phyloP scores from a whole-genome alignment of 2,888 invertebrate genomes.

The Villa cingulata region DNA sequence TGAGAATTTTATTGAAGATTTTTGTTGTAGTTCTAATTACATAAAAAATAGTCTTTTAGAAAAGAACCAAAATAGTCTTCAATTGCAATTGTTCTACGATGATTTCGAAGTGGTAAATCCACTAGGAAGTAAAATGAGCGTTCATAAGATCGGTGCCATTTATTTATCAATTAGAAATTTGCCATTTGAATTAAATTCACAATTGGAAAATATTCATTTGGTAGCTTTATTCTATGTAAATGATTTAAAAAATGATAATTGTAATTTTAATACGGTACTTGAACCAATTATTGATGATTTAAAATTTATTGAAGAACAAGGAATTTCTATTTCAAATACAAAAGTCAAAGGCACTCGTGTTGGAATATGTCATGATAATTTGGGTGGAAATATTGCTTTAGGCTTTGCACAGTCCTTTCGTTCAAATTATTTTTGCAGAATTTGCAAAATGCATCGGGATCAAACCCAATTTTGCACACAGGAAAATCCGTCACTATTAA shows the following conservation, averaged over 20 bases:
- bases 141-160: conserved; percentile 4
- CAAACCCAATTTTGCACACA: no score
- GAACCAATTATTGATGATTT: not conserved
- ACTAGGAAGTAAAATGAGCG: conserved; percentile 1
- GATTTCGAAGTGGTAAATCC: conserved; percentile 2
- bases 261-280: conserved; percentile 2
- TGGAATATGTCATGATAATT: conserved; percentile 1
- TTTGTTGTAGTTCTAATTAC: no score
- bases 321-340: not conserved
- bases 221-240: conserved; percentile 2
- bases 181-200: no score
- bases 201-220: conserved; percentile 1
- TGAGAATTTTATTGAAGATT: no score
- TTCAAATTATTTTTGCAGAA: conserved; percentile 2
- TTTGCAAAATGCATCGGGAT: not conserved
- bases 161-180: conserved; percentile 3
- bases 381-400: conserved; percentile 2
- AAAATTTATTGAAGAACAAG: not conserved
- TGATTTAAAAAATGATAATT: conserved; percentile 1
- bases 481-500: no score
- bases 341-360: not conserved
- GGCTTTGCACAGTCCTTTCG: conserved; percentile 4
- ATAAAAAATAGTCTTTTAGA: no score
- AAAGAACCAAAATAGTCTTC: no score
- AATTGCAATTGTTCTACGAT: not conserved